Conservation (phyloP, 2,797 vertebrate species). For the Clarias platycephalus region DNA sequence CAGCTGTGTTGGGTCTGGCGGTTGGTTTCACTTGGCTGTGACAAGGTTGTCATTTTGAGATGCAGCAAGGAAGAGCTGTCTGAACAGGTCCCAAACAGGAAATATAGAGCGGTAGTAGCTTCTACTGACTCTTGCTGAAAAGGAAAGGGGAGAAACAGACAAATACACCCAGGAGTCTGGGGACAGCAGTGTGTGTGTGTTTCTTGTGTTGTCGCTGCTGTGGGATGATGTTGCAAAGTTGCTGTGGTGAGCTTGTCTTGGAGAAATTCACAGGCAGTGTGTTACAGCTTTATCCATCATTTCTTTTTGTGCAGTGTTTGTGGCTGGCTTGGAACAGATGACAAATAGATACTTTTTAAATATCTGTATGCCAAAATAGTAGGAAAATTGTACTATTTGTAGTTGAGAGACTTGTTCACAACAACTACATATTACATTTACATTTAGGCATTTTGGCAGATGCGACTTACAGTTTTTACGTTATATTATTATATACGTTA, state of each 20-base stretch:
- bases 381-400: not conserved
- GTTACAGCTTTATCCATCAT: not conserved
- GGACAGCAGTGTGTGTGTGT: not conserved
- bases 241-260: constrained; percentile 2
- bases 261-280: not conserved
- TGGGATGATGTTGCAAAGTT: not conserved
- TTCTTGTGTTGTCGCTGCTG: not conserved
- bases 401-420: not conserved
- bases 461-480: not conserved
- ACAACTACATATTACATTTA: not conserved
- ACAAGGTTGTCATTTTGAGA: constrained; percentile 44
- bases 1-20: constrained; percentile 40
- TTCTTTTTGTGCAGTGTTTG: not conserved
- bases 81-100: constrained; percentile 25
- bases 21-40: constrained; percentile 43
- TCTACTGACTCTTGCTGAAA: constrained; percentile 13
- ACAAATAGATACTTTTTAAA: not conserved
- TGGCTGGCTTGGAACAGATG: not conserved
- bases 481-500: not conserved
- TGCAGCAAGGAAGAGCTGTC: constrained; percentile 25
- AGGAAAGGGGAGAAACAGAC: not conserved
- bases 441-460: no score
- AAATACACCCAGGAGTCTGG: constrained; percentile 1
- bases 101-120: constrained; percentile 29
- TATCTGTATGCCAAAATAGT: not conserved